Base-by-base conservation (phyloP, 2,797 vertebrate genomes). In the Chelonia mydas region DNA sequence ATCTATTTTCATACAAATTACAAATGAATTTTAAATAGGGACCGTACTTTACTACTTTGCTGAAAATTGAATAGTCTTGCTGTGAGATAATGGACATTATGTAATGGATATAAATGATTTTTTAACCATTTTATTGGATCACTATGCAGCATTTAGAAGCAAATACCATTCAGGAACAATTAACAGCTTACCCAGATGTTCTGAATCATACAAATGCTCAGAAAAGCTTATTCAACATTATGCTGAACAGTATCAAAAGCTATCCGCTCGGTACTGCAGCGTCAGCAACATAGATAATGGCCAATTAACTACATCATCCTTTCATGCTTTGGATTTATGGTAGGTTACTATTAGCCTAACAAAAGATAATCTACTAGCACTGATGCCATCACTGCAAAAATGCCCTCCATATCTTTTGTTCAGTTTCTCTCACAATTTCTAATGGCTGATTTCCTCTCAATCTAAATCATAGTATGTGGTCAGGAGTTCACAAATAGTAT, bases 1-100 rank as follows among this genome's bases (percentile, higher is more conserved):
- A 94, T 92, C 88, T 96, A 76, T 92, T 96, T 89, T 88, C 80
- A 81, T 4, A 92, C 50, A 96, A 94, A 95, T 81, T 92, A 94
- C 12, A 84, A 90, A 49, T 47, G 25, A 80, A 37, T 81, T 96
- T 95, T 37, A 89, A 77, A 88, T 90, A 92, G 53, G 7, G 93
- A 19, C 3, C 17, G 41, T 27, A 77, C 13, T 89, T 10, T 41
- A 68, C 37, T 89, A 78, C 51, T 90, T 92, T 49, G 3, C 82
- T 85, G 86, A 86, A 92, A 95, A 88, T 0, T 27, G 57, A 95
- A 91, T 91, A 54, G 68, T 31, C 79, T 13, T 33, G 3, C 45
- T 84, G 37, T 45, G 83, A 0, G 7, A 80, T 83, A 76, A 94
- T 68, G 87, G 53, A 59, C 31, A 92, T 82, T 83, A 83, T 47